Evolutionary conservation across 2,797 vertebrate genomes (phyloP), one percentile per base, ranked within the genome.

Genomic region (Leuciscus waleckii): DNA sequence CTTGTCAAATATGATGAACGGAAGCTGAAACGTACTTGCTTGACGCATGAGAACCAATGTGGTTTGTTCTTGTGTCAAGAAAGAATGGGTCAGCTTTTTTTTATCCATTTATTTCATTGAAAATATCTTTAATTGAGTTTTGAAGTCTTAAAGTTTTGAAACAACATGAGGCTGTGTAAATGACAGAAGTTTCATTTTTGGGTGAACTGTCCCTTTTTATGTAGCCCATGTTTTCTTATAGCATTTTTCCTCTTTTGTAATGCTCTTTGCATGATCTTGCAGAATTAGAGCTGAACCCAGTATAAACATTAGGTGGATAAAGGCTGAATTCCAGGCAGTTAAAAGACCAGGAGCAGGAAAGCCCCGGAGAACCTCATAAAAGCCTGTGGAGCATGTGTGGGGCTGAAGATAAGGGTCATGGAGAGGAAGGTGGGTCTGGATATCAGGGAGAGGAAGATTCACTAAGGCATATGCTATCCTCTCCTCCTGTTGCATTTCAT

Each of bases 311-410:
- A 87, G 79, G 80, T 88, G 92, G 75, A 91, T 90, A 77, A 90
- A 89, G 88, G 86, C 84, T 83, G 87, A 83, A 88, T 91, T 89
- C 83, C 88, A 88, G 84, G 79, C 87, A 77, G 70, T 90, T 82
- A 81, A 83, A 82, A 86, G 26, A 80, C 88, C 80, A 87, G 92
- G 85, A 88, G 86, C 89, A 92, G 92, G 91, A 93, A 93, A 61
- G 68, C 89, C 87, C 81, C 0, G 41, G 86, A 92, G 91, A 90
- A 84, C 56, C 29, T 35, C 77, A 71, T 71, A 85, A 91, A 90
- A 91, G 91, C 69, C 63, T 90, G 82, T 87, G 88, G 80, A 91
- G 37, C 58, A 82, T 49, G 79, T 54, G 61, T 37, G 23, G 35
- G 81, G 75, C 49, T 75, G 58, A 65, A 91, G 84, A 82, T 37